A percentile compares a stretch with the other conserved stretches of the same genome.
Conservation (phyloP, 2,113 vertebrate species). For the Stigmatopora nigra region DNA sequence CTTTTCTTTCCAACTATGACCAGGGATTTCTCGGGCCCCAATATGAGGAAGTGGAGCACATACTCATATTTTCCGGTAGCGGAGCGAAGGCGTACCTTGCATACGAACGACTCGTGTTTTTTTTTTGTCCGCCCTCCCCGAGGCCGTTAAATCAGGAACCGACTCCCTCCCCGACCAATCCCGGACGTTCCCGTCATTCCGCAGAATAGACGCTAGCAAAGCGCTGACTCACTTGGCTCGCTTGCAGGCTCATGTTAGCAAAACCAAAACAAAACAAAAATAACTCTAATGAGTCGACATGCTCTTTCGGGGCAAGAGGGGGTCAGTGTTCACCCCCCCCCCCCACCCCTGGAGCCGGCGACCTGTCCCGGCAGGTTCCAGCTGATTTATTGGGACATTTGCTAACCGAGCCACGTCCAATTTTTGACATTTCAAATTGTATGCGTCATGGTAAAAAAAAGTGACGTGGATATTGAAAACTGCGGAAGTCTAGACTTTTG, state of each 20-base stretch:
- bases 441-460: not conserved
- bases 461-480: not conserved
- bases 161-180: not conserved
- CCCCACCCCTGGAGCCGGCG: not conserved
- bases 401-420: not conserved
- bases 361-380: not conserved
- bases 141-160: not conserved
- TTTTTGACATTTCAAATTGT: not conserved
- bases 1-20: not conserved
- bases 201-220: not conserved
- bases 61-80: not conserved
- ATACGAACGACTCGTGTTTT: not conserved
- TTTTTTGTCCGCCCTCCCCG: not conserved
- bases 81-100: not conserved
- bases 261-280: not conserved
- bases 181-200: not conserved
- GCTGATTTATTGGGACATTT: not conserved
- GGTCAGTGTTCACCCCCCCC: too few species aligned
- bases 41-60: not conserved
- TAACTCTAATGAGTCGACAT: not conserved
- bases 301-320: not conserved
- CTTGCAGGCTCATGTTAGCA: not conserved
- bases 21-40: not conserved
- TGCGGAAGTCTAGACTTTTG: too few species aligned
- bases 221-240: conserved; percentile 10